Base-by-base conservation (phyloP, 2,113 vertebrate species). In the Plectropomus leopardus region DNA sequence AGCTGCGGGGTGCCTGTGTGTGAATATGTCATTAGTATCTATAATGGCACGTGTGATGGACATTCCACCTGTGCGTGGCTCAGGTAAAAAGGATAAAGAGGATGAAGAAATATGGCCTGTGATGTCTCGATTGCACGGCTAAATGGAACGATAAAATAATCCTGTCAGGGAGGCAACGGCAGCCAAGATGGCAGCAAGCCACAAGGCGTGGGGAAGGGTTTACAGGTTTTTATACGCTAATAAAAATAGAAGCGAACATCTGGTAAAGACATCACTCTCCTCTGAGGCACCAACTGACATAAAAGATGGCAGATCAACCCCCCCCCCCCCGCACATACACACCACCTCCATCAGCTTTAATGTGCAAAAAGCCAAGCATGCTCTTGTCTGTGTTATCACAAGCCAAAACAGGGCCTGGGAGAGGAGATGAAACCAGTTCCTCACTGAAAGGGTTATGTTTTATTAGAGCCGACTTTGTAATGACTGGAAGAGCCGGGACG, bases 201-300 rank as follows among this genome's bases (percentile, higher is more conserved):
- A 81, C 83, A 59, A 72, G 40, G 79, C 32, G 61, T 63, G 78
- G 75, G 75, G 76, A 64, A 53, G 67, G 69, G 65, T 86, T 85
- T 86, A 59, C 63, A 78, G 80, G 67, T 75, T 86, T 91, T 89
- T 86, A 84, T 81, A 82, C 75, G 78, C 87, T 89, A 91, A 90
- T 89, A 90, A 90, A 93, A 90, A 89, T 80, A 89, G 78, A 88
- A 83, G 84, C 69, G 75, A 89, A 88, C 92, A 93, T 93, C 90
- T 93, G 91, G 85, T 88, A 82, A 90, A 90, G 85, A 81, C 83
- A 92, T 91, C 73, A 64, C 76, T 87, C 86, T 88, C 84, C 88
- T 92, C 84, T 83, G 83, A 91, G 87, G 86, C 82, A 87, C 84
- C 77, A 48, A 47, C 64, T 53, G 85, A 87, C 88, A 85, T 88